Base-by-base conservation (phyloP, 2,888 invertebrate species). In the Platerodrilus igneus region DNA sequence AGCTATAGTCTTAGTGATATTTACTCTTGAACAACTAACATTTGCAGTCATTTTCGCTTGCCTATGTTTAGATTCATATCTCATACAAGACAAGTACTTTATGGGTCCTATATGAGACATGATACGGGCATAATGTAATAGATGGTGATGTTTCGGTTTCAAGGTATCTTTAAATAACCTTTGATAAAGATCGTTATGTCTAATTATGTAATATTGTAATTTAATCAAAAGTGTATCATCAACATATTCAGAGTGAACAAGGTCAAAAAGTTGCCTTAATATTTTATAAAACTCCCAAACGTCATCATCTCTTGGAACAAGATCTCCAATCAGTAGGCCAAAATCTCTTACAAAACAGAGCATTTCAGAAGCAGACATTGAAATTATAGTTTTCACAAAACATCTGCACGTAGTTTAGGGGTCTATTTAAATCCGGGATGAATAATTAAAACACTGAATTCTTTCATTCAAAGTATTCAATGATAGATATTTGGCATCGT, bases 281-380 rank as follows among this genome's bases (percentile, higher is more conserved):
- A 50, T 45, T 6, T 50, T 29, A 17, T 53, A 9, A 41, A 54
- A 52, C 8, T 28, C 20, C 55, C 56, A 57, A 10, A 53, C 49
- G 2, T 31, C 26, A 27, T 57, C 51, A 38, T 52, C 47, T 13
- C 19, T 18, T 7, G 55, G 53, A 25, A 58, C 36, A 2, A 57
- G 19, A 36, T 59, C 55, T 1, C 53, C 56, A 18, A 57, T 36
- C 35, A 58, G 48, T 2, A 57, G 11, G 3, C 51, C 46, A 40
- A 57, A 48, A 43, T 48, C 51, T 11, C 20, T 14, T 14, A 45
- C 20, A 41, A 56, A 56, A 10, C 48, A 45, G 37, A 52, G 49
- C 51, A 55, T 56, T 47, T 59, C 49, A 16, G 51, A 41, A 2
- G 52, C 57, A 13, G 56, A 51, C 42, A 50, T 48, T 6, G 10